Conservation (phyloP, 2,888 invertebrate species). For the Tachystola acroxantha region DNA sequence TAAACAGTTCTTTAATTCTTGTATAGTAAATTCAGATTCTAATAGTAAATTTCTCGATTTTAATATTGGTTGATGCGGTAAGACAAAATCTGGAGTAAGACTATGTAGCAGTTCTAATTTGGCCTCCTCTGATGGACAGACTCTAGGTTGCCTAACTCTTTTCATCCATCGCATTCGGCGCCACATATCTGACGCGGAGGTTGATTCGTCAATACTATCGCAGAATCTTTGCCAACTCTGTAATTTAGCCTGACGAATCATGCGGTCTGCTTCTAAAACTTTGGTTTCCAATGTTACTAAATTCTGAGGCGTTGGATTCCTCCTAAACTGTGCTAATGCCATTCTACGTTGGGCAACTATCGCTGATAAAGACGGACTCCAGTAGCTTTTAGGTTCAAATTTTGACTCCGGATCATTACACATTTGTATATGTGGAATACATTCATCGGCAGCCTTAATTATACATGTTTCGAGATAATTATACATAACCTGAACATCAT, state of each 20-base stretch:
- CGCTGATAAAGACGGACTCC: slow-evolving; percentile 1
- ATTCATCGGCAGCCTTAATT: slow-evolving; percentile 2
- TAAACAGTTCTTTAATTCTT: background rate
- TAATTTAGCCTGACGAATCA: background rate
- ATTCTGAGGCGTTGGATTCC: slow-evolving; percentile 4
- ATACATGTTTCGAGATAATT: background rate
- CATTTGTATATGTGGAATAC: slow-evolving; percentile 4
- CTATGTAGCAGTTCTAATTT: background rate
- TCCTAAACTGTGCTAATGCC: slow-evolving; percentile 1
- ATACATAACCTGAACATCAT: background rate
- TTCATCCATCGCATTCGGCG: slow-evolving; percentile 7
- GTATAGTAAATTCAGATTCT: background rate
- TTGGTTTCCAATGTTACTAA: background rate
- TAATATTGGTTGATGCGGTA: background rate
- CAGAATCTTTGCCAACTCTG: slow-evolving; percentile 1
- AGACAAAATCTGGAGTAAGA: slow-evolving; percentile 2
- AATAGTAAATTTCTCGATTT: background rate
- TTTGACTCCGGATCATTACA: slow-evolving; percentile 2
- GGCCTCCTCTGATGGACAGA: no score
- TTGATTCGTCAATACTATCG: slow-evolving; percentile 1
- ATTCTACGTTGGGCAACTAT: slow-evolving; percentile 5
- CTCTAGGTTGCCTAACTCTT: background rate
- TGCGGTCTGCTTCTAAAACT: background rate
- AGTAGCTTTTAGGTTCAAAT: slow-evolving; percentile 3
- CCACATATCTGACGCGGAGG: slow-evolving; percentile 6